phyloP scores from a whole-genome alignment of 2,113 vertebrate genomes.

The Hydrochoerus hydrochaeris region DNA sequence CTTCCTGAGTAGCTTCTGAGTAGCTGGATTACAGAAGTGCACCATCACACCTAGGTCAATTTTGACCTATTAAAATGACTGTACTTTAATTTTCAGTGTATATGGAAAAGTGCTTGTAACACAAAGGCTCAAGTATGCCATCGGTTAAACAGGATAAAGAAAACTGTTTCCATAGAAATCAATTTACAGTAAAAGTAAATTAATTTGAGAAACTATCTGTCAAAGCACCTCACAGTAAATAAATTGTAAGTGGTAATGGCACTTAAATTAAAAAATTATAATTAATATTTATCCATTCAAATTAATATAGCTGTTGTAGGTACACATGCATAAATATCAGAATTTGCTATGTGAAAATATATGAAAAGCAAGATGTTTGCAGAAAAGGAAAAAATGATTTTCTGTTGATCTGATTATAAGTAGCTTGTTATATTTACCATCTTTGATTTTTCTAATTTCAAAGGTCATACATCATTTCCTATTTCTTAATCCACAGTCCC shows the following conservation, averaged over 20 bases:
- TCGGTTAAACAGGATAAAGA: slow-evolving; percentile 29
- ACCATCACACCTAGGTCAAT: neutral
- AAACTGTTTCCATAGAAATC: slow-evolving; percentile 9
- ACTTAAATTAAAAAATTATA: slow-evolving; percentile 32
- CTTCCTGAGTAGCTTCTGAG: neutral
- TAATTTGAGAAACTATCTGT: slow-evolving; percentile 25
- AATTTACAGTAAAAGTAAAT: neutral
- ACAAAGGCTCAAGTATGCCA: neutral
- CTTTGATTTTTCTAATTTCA: slow-evolving; percentile 45
- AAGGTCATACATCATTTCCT: slow-evolving; percentile 37
- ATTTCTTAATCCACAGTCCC: slow-evolving; percentile 5
- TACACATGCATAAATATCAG: neutral
- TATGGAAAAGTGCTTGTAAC: slow-evolving; percentile 1
- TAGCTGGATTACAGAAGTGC: neutral
- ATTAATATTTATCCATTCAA: slow-evolving; percentile 49
- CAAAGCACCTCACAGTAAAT: slow-evolving; percentile 12
- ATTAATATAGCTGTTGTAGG: neutral
- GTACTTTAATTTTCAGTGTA: slow-evolving; percentile 31
- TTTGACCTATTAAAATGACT: neutral
- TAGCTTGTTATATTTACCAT: neutral
- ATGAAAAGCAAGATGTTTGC: neutral
- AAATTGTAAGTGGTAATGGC: neutral
- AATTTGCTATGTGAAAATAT: slow-evolving; percentile 46
- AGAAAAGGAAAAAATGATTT: neutral
- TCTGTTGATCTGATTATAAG: slow-evolving; percentile 17